Conservation (phyloP, 2,113 vertebrate species). For the Gadus macrocephalus region DNA sequence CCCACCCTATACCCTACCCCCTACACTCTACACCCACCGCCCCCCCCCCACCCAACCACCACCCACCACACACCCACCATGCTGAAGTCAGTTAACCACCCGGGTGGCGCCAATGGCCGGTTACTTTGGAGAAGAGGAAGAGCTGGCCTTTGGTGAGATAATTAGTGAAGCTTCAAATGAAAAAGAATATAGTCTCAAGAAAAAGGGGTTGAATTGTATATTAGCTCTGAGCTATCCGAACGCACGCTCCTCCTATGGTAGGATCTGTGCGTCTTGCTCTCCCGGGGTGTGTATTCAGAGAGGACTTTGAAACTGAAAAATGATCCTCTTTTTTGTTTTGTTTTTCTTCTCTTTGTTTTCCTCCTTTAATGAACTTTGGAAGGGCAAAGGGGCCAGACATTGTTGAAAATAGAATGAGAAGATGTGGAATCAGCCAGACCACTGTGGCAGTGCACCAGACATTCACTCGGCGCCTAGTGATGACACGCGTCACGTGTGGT, state of each 20-base stretch:
- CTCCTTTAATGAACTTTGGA: slow-evolving; percentile 2
- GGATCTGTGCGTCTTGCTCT: slow-evolving; percentile 88
- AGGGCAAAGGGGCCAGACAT: neutral
- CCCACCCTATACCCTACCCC: slow-evolving; percentile 29
- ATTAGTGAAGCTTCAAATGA: slow-evolving; percentile 13
- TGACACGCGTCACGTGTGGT: neutral
- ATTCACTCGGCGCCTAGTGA: neutral
- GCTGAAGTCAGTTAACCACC: slow-evolving; percentile 37
- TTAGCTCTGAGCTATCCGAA: slow-evolving; percentile 1
- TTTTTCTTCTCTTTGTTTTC: slow-evolving; percentile 29
- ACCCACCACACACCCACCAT: neutral
- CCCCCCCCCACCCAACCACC: slow-evolving; percentile 19
- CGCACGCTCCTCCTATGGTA: slow-evolving; percentile 97
- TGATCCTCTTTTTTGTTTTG: slow-evolving; percentile 7
- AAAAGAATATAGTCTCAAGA: slow-evolving; percentile 42
- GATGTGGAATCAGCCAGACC: neutral
- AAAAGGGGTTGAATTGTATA: slow-evolving; percentile 71
- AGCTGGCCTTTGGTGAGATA: slow-evolving; percentile 38
- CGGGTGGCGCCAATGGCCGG: slow-evolving; percentile 34
- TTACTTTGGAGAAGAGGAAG: neutral
- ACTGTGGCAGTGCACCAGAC: neutral
- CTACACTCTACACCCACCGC: slow-evolving; percentile 8
- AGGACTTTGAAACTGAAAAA: slow-evolving; percentile 22
- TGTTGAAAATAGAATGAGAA: slow-evolving; percentile 7
- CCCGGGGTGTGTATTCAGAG: slow-evolving; percentile 66